Evolutionary conservation across 1,140 invertebrate species (phyloP), one percentile per base, ranked within the genome.

Genomic region (Delia radicum): DNA sequence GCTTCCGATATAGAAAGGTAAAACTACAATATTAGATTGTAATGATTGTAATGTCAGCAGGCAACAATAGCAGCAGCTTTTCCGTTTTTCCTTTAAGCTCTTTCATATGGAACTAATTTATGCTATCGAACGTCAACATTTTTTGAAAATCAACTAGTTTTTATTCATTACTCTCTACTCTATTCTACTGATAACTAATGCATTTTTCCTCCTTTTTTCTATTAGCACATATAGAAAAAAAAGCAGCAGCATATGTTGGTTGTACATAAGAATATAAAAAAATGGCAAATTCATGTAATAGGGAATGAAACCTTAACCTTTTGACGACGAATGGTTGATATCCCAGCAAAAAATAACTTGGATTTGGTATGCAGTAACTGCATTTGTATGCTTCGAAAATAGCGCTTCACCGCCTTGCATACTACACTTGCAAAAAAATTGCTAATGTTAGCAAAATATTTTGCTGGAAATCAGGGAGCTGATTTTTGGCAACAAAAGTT

Each of bases 101-200:
- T 31, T 37, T 33, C 65, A 37, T 24, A 69, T 33, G 65, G 65
- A 69, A 69, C 65, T 69, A 69, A 69, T 69, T 69, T 69, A 69
- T 69, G 65, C 65, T 69, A 29, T 18, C 63, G 63, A 18, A 67
- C 63, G 27, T 67, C 65, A 37, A 37, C 65, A 33, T 33, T 69
- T 33, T 69, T 13, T 21, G 8, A 55, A 55, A 55, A 24, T 55
- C 18, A 55, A 55, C 18, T 55, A 21, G 48, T 55, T 55, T 55
- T 55, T 55, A 55, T 55, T 55, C 48, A 21, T 55, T 55, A 15
- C 18, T 55, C 48, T 55, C 46, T 21, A 21, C 48, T 67, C 15
- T n/a, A 6, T 69, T 33, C 29, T 31, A 24, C 65, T 24, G 65
- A 37, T 69, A 37, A 37, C 65, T 10, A 69, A 67, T 31, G 65